These are phyloP conservation scores for Folsomia candida DNA, from an alignment of 2,888 invertebrate genomes.

Conservation along the genomic window DNA sequence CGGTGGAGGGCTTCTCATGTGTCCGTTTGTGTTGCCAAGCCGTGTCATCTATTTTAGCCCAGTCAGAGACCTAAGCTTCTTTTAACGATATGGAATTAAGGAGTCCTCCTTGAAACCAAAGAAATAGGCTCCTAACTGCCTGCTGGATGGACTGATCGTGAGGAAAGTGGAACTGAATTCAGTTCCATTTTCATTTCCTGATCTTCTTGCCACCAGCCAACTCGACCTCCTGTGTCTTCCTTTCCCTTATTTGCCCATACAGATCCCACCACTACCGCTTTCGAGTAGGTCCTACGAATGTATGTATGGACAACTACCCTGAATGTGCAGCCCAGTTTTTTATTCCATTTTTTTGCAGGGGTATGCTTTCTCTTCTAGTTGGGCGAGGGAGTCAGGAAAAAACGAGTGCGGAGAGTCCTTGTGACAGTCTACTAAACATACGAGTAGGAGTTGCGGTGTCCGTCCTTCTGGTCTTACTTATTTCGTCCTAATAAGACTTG, in stretches of 20 bases:
- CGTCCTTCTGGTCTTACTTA: neutral
- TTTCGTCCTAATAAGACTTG: neutral
- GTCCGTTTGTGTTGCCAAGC: conserved; percentile 8
- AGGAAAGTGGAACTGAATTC: conserved; percentile 12
- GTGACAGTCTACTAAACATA: neutral
- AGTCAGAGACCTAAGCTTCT: conserved; percentile 36
- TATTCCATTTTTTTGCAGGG: neutral
- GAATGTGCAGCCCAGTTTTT: neutral
- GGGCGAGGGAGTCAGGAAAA: no score
- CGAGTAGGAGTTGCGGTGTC: neutral
- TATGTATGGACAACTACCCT: neutral
- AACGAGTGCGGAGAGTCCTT: no score
- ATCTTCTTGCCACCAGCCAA: conserved; percentile 1
- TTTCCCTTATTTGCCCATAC: neutral
- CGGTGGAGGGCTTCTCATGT: neutral
- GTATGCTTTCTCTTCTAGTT: neutral
- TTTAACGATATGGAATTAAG: conserved; percentile 38
- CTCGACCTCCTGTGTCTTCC: conserved; percentile 4
- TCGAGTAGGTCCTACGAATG: no score
- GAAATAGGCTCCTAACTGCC: neutral
- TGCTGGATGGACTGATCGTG: conserved; percentile 4
- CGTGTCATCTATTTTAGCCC: conserved; percentile 29
- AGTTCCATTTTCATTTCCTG: neutral
- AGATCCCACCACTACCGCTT: neutral
- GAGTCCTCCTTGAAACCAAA: conserved; percentile 16